phyloP scores from a whole-genome alignment of 2,797 vertebrate species.

The Phataginus tetradactyla region DNA sequence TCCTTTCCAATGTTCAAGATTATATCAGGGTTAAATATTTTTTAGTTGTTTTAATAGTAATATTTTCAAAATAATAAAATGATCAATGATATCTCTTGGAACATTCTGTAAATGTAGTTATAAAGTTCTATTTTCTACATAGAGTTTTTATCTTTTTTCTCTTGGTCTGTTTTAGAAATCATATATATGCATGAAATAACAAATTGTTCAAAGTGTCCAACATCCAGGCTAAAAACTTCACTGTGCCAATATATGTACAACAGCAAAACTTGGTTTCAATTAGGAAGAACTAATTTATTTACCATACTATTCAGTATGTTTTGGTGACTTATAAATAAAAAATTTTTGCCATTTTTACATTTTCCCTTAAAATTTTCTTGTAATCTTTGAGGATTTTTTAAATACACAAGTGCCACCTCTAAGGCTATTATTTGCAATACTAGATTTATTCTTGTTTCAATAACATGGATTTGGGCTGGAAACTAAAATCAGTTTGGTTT shows the following conservation, averaged over 20 bases:
- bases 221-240: neutral
- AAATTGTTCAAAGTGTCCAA: slow-evolving; percentile 21
- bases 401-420: neutral
- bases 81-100: slow-evolving; percentile 72
- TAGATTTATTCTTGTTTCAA: neutral
- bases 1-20: slow-evolving; percentile 76
- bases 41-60: slow-evolving; percentile 82
- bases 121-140: slow-evolving; percentile 80
- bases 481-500: neutral
- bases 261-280: slow-evolving; percentile 50
- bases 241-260: neutral
- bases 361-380: slow-evolving; percentile 53
- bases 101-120: slow-evolving; percentile 80
- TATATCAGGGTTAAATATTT: slow-evolving; percentile 76
- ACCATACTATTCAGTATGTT: neutral
- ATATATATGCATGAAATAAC: slow-evolving; percentile 55
- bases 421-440: neutral
- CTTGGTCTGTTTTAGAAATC: slow-evolving; percentile 60
- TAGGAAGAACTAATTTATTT: slow-evolving; percentile 49
- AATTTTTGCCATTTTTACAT: slow-evolving; percentile 13
- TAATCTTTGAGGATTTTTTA: slow-evolving; percentile 27
- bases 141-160: slow-evolving; percentile 72
- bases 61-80: slow-evolving; percentile 82
- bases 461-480: neutral
- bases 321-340: slow-evolving; percentile 63